Evolutionary conservation across 2,113 vertebrate genomes (phyloP).

Genomic region (Cryptomyrus ogoouensis): DNA sequence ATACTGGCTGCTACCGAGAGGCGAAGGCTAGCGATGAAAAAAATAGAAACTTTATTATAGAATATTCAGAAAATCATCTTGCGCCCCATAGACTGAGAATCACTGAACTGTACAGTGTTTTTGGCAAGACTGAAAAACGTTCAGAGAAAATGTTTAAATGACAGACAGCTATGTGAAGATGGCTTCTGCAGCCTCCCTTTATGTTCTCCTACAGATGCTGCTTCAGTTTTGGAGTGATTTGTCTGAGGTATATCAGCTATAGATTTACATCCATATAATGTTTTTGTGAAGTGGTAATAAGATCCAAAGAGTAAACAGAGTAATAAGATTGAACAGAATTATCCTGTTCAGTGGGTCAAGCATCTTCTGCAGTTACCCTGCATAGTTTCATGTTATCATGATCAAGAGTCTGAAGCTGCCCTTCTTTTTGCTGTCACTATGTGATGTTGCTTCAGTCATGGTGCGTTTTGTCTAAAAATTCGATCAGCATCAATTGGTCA

Average conservation of each 20-base stretch:
- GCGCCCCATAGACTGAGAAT: neutral
- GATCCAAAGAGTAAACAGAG: neutral
- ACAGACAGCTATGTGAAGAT: neutral
- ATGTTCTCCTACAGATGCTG: neutral
- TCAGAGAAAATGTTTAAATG: neutral
- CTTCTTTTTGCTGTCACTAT: neutral
- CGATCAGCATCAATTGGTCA: neutral
- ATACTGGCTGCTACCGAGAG: neutral
- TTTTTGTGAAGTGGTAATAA: neutral
- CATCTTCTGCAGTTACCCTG: neutral
- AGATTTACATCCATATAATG: neutral
- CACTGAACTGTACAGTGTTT: neutral
- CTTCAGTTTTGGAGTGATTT: neutral
- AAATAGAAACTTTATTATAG: neutral
- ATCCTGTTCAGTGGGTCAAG: neutral
- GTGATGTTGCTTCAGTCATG: neutral
- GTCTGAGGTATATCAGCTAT: neutral
- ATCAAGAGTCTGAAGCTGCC: neutral
- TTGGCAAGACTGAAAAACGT: neutral
- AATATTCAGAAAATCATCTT: neutral
- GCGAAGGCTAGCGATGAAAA: neutral
- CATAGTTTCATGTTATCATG: neutral
- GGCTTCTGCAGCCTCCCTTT: neutral
- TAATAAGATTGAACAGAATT: neutral
- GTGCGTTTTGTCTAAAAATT: neutral